Evolutionary conservation across 2,888 invertebrate species (phyloP).

Genomic region (Metalampra italica): DNA sequence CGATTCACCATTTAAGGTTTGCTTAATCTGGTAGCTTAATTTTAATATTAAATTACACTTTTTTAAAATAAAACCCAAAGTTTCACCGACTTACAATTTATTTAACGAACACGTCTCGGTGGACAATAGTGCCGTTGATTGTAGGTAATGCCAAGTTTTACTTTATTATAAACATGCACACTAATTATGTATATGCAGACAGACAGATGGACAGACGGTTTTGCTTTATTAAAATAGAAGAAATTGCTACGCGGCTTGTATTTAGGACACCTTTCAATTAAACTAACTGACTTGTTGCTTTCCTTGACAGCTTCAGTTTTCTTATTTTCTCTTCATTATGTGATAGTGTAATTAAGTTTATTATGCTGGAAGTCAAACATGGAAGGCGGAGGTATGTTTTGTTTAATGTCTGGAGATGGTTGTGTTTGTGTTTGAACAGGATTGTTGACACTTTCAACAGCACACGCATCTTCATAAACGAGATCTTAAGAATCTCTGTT

Average conservation of each 20-base stretch:
- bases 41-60: no score
- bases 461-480: background rate
- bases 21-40: no score
- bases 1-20: no score
- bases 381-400: background rate
- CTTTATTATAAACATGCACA: constrained; percentile 2
- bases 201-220: constrained; percentile 10
- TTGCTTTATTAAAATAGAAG: constrained; percentile 23
- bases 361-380: constrained; percentile 7
- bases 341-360: constrained; percentile 8
- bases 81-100: background rate
- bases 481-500: background rate
- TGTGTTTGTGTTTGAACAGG: constrained; percentile 2
- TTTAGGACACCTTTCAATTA: constrained; percentile 23
- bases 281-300: constrained; percentile 18
- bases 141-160: background rate
- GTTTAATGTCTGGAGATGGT: constrained; percentile 4
- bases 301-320: constrained; percentile 17
- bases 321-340: constrained; percentile 19
- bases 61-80: no score
- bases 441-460: constrained; percentile 4
- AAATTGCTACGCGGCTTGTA: constrained; percentile 14
- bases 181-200: constrained; percentile 10
- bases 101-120: background rate
- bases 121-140: constrained; percentile 5